A percentile compares a stretch with the other conserved stretches of the same genome.
Evolutionary conservation across 2,888 invertebrate species (phyloP).

Genomic region (Ganaspis brasiliensis): DNA sequence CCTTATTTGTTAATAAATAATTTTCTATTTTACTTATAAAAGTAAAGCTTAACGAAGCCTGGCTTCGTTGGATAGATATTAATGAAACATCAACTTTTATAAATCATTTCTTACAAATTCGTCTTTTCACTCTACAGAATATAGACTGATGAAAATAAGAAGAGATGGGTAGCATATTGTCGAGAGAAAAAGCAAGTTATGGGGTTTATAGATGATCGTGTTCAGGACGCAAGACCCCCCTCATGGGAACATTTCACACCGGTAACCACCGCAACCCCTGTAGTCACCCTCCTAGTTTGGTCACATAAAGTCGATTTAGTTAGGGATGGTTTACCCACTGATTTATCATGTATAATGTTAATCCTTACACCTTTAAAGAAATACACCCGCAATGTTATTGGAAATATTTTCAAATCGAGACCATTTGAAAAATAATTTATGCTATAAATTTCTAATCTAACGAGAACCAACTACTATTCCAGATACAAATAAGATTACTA

Average conservation of each 20-base stretch:
- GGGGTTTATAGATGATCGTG: constrained; percentile 48
- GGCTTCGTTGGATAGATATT: too few relatives aligned
- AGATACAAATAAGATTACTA: background rate
- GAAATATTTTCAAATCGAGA: background rate
- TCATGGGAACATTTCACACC: constrained; percentile 81
- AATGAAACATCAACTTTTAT: too few relatives aligned
- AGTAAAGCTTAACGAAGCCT: too few relatives aligned
- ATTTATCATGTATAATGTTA: constrained; percentile 74
- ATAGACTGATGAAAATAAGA: constrained; percentile 43
- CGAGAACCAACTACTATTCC: background rate
- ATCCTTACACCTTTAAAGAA: constrained; percentile 25
- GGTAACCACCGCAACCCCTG: constrained; percentile 77
- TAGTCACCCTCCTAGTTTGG: constrained; percentile 71
- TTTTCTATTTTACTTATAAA: too few relatives aligned
- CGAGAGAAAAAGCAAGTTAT: constrained; percentile 48
- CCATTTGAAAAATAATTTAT: background rate
- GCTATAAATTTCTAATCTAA: background rate
- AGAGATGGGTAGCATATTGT: constrained; percentile 59
- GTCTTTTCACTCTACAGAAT: too few relatives aligned
- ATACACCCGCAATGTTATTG: background rate
- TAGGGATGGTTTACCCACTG: constrained; percentile 78
- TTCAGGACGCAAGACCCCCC: constrained; percentile 71
- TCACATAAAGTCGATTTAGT: constrained; percentile 79
- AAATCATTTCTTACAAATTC: too few relatives aligned
- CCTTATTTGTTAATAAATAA: too few relatives aligned